A percentile compares a stretch with the other conserved stretches of the same genome.
phyloP scores from a whole-genome alignment of 1,140 invertebrate genomes.

The Bombus turneri region DNA sequence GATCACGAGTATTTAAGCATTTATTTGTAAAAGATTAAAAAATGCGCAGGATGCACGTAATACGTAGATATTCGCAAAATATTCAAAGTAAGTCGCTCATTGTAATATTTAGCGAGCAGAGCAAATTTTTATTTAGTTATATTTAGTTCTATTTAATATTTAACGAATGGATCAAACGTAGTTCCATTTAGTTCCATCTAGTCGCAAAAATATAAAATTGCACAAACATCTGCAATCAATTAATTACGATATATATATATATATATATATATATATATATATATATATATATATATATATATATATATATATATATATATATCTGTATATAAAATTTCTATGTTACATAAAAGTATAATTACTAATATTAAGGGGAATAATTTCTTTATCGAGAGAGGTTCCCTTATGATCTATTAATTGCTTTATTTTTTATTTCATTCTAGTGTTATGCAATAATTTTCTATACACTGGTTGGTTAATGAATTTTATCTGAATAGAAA shows the following conservation, averaged over 20 bases:
- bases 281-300: too few relatives aligned
- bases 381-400: background rate
- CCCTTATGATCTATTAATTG: background rate
- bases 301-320: too few relatives aligned
- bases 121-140: background rate
- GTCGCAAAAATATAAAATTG: background rate
- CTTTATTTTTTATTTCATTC: background rate
- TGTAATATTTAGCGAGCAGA: background rate
- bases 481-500: background rate
- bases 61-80: background rate
- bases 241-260: background rate
- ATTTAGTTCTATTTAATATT: background rate
- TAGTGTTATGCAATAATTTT: background rate
- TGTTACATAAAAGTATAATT: background rate
- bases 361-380: background rate
- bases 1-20: background rate
- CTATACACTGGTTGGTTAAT: background rate
- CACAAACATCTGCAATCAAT: background rate
- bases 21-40: background rate
- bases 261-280: too few relatives aligned
- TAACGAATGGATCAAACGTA: background rate
- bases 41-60: background rate
- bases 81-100: background rate
- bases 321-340: background rate
- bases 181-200: background rate